Evolutionary conservation across 2,888 invertebrate species (phyloP).

Genomic region (Argyresthia goedartella): DNA sequence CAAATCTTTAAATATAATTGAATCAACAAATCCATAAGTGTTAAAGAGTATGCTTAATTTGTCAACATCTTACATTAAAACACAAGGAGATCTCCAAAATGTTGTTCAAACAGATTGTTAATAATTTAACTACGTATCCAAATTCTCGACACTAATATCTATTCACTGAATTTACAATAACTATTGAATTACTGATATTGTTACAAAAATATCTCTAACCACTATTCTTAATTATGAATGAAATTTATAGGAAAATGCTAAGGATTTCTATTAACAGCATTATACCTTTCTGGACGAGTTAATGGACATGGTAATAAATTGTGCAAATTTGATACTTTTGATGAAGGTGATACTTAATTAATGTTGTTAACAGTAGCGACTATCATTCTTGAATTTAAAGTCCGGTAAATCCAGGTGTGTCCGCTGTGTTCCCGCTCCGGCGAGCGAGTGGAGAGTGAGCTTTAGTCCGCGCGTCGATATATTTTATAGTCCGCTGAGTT

Average conservation of each 20-base stretch:
- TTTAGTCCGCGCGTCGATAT: not conserved
- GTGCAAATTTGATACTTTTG: conserved; percentile 21
- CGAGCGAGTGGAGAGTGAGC: not conserved
- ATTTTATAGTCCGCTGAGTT: not conserved
- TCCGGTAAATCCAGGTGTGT: no score
- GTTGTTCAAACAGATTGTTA: conserved; percentile 10
- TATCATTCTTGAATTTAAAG: not conserved
- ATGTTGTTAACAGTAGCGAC: not conserved
- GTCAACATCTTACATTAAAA: conserved; percentile 37
- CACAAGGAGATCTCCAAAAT: conserved; percentile 18
- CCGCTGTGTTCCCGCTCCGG: not conserved
- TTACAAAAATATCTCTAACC: conserved; percentile 66
- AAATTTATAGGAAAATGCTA: conserved; percentile 61
- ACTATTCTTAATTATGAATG: conserved; percentile 61
- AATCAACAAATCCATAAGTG: conserved; percentile 45
- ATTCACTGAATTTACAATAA: conserved; percentile 40
- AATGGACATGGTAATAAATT: conserved; percentile 36
- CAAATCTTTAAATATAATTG: conserved; percentile 56
- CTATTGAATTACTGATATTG: conserved; percentile 53
- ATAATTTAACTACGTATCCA: conserved; percentile 20
- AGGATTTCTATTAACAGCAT: conserved; percentile 60
- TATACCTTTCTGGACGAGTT: conserved; percentile 46
- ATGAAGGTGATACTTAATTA: conserved; percentile 1
- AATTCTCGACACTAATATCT: conserved; percentile 24
- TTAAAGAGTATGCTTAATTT: conserved; percentile 45